Percentiles rank a stretch among this genome's conserved stretches.
Conservation (phyloP, 2,888 invertebrate species). For the Rhyacophila evoluta region DNA sequence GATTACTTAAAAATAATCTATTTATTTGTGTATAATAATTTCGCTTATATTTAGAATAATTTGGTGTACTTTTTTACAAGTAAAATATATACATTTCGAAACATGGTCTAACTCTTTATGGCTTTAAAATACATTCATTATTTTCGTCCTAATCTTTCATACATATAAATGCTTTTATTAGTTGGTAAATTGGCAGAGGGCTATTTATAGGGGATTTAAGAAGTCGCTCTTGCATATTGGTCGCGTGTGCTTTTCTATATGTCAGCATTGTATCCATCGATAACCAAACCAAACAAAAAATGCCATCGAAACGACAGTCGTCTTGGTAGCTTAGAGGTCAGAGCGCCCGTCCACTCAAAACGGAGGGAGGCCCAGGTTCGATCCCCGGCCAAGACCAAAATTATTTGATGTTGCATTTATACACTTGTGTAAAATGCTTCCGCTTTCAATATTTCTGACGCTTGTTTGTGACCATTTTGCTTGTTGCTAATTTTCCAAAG, state of each 20-base stretch:
- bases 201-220: too few relatives aligned
- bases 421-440: conserved; percentile 17
- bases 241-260: background rate
- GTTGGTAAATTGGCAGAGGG: too few relatives aligned
- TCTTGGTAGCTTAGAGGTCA: conserved; percentile 71
- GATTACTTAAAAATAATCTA: too few relatives aligned
- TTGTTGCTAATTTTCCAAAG: conserved; percentile 62
- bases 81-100: too few relatives aligned
- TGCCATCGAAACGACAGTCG: conserved; percentile 56
- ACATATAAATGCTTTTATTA: too few relatives aligned
- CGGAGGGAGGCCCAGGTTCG: conserved; percentile 69
- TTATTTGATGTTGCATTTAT: conserved; percentile 57
- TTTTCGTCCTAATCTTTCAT: too few relatives aligned
- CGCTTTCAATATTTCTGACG: background rate
- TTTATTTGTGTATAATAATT: too few relatives aligned
- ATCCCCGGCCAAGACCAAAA: conserved; percentile 69
- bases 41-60: too few relatives aligned
- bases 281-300: background rate
- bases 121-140: too few relatives aligned
- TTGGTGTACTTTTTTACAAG: too few relatives aligned
- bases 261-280: background rate
- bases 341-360: conserved; percentile 63
- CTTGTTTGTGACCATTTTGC: background rate
- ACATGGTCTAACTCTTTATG: too few relatives aligned
- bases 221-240: background rate